Conservation (phyloP, 2,797 vertebrate species). For the Valencia hispanica region DNA sequence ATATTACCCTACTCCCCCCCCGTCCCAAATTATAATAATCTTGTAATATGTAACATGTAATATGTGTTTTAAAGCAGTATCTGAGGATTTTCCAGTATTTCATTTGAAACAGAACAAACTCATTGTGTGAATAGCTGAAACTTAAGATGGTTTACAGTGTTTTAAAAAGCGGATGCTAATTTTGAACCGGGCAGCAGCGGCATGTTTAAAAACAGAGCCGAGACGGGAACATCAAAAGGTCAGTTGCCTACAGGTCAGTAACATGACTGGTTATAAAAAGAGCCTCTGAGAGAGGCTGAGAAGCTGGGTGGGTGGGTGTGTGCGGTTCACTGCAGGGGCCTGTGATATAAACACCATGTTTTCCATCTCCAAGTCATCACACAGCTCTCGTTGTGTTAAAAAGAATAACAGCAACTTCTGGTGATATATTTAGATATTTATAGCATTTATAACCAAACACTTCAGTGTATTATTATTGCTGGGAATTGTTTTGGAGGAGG, state of each 20-base stretch:
- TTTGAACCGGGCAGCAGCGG: background rate
- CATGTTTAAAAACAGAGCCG: background rate
- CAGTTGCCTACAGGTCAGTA: background rate
- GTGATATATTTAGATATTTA: too few relatives aligned
- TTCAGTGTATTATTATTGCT: background rate
- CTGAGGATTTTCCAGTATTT: background rate
- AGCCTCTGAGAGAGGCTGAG: background rate
- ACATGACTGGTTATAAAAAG: constrained; percentile 14
- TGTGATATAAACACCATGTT: background rate
- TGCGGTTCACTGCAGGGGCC: background rate
- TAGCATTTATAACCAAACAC: background rate
- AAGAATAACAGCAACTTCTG: too few relatives aligned
- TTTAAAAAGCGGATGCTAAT: background rate
- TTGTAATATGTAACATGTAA: background rate
- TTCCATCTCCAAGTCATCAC: background rate
- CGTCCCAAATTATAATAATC: background rate
- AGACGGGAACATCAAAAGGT: background rate
- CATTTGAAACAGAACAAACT: background rate
- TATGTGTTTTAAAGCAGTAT: background rate
- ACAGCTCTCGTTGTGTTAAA: background rate
- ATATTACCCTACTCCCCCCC: background rate
- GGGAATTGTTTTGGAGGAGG: background rate
- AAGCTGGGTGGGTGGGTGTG: background rate
- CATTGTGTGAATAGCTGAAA: background rate
- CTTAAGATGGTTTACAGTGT: background rate